These are phyloP conservation scores for Nephrocerus scutellatus DNA, from an alignment of 2,888 invertebrate species.

Conservation along the genomic window DNA sequence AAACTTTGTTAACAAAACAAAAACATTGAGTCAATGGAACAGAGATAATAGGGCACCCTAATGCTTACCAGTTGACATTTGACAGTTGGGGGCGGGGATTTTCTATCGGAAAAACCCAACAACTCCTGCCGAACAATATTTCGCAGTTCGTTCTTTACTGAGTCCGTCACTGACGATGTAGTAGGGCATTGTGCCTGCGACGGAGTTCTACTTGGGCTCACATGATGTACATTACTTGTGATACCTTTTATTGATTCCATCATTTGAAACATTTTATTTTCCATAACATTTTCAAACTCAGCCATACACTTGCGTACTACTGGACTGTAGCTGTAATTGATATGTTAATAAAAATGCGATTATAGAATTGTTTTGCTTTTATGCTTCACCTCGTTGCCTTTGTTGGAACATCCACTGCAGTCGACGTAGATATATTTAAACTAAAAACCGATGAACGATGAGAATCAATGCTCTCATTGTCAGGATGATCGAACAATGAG, in stretches of 20 bases:
- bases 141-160: slow-evolving; percentile 16
- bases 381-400: slow-evolving; percentile 5
- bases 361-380: background rate
- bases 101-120: slow-evolving; percentile 7
- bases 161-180: background rate
- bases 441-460: slow-evolving; percentile 27
- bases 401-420: slow-evolving; percentile 25
- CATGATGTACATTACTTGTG: background rate
- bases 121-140: slow-evolving; percentile 22
- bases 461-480: slow-evolving; percentile 24
- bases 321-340: slow-evolving; percentile 26
- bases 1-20: slow-evolving; percentile 26
- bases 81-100: slow-evolving; percentile 3
- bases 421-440: slow-evolving; percentile 34
- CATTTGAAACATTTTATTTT: slow-evolving; percentile 25
- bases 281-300: slow-evolving; percentile 27
- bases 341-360: background rate
- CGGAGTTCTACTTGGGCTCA: background rate
- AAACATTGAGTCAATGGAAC: background rate
- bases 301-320: slow-evolving; percentile 29
- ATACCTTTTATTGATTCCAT: slow-evolving; percentile 23
- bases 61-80: slow-evolving; percentile 27
- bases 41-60: background rate
- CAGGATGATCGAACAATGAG: slow-evolving; percentile 20
- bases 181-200: slow-evolving; percentile 1